Base-by-base conservation (phyloP, 2,888 invertebrate species). In the Peribatodes rhomboidaria region DNA sequence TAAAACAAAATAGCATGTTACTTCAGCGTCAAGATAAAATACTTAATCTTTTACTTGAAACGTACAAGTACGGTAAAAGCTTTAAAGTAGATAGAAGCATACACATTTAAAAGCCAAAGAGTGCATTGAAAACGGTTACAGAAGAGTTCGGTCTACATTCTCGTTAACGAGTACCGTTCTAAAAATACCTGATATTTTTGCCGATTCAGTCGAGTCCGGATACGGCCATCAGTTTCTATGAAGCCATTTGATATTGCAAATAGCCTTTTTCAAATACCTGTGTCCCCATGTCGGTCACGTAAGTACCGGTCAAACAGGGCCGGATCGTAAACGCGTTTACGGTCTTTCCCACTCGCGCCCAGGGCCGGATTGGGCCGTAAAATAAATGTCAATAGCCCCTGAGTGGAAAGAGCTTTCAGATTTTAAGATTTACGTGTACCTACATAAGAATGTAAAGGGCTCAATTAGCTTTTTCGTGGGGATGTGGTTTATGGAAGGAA, bases 281-380 rank as follows among this genome's bases (percentile, higher is more conserved):
- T 46, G 56, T 35, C 64, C 58, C 47, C 58, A 72, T 73, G 73
- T 73, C 57, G 71, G 74, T 74, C 77, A 76, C 75, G 74, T 76
- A 71, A 71, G 68, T 54, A 68, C 64, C 68, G 74, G 76, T 72
- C 75, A 74, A 75, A 74, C 72, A 77, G 76, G 77, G 77, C 71
- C 68, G 68, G 71, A 72, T 76, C 80, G 78, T 82, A 81, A 82
- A 83, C 67, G 67, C 75, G 78, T 84, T 85, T 83, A 84, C 67
- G 55, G 73, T 72, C 77, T 74, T 77, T 70, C 72, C 70, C 77
- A 78, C 77, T 79, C 74, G 67, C 69, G 72, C 74, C 69, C 68
- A 72, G 75, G 69, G 72, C 72, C 58, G 70, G 68, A 73, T 73
- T 72, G 55, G 44, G 56, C 69, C 64, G 75, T 82, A 81, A 81